phyloP scores from a whole-genome alignment of 2,113 vertebrate species.

The Vanacampus margaritifer region DNA sequence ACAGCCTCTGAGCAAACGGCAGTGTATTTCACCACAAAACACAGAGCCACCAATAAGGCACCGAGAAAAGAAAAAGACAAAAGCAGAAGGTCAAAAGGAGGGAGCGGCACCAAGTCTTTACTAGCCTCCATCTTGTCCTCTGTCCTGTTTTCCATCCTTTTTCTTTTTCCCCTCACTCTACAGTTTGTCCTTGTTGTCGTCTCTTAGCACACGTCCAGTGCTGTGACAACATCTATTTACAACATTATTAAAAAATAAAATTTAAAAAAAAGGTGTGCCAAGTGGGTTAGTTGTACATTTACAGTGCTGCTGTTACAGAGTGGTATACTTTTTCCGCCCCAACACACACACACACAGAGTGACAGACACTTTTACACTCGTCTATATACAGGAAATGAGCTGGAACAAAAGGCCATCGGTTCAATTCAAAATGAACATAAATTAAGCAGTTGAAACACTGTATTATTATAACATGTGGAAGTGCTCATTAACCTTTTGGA shows the following conservation, averaged over 20 bases:
- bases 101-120: slow-evolving; percentile 4
- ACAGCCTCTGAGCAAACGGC: slow-evolving; percentile 54
- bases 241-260: neutral
- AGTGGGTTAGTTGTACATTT: slow-evolving; percentile 41
- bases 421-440: slow-evolving; percentile 24
- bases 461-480: slow-evolving; percentile 22
- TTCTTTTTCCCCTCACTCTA: neutral
- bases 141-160: neutral
- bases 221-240: slow-evolving; percentile 45
- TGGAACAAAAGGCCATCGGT: slow-evolving; percentile 12
- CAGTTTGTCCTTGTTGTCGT: slow-evolving; percentile 34
- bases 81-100: slow-evolving; percentile 29
- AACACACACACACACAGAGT: slow-evolving; percentile 34
- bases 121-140: slow-evolving; percentile 30
- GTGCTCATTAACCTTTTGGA: slow-evolving; percentile 25
- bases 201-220: slow-evolving; percentile 51
- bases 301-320: slow-evolving; percentile 53
- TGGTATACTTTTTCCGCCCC: slow-evolving; percentile 5
- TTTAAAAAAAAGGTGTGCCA: neutral
- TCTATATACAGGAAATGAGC: slow-evolving; percentile 45
- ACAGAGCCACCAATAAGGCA: slow-evolving; percentile 50
- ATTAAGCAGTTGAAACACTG: slow-evolving; percentile 34
- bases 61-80: slow-evolving; percentile 42
- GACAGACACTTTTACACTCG: slow-evolving; percentile 45
- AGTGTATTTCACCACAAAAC: slow-evolving; percentile 62